Conservation (phyloP, 2,113 vertebrate species). For the Phrynosoma platyrhinos region DNA sequence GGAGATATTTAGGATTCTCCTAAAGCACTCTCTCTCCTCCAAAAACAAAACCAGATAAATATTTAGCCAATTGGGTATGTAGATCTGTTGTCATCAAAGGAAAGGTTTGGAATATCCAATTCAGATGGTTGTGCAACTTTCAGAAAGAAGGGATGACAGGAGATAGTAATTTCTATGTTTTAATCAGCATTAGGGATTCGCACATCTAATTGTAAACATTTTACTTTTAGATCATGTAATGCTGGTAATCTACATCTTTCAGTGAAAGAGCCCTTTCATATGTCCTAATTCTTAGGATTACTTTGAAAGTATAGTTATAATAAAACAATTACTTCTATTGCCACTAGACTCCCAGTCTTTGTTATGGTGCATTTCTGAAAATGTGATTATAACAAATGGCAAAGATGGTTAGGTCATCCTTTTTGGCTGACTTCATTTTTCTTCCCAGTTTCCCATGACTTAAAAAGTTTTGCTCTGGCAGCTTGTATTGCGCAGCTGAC, state of each 20-base stretch:
- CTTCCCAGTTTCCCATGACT: conserved; percentile 65
- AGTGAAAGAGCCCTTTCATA: neutral
- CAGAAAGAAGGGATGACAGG: neutral
- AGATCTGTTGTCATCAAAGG: neutral
- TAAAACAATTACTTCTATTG: conserved; percentile 43
- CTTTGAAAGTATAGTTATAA: conserved; percentile 38
- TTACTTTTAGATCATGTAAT: neutral
- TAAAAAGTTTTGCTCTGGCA: conserved; percentile 62
- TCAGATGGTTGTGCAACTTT: neutral
- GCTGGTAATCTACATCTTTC: neutral
- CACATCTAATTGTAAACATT: neutral
- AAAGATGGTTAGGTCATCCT: conserved; percentile 20
- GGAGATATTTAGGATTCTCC: neutral
- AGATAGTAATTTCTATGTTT: neutral
- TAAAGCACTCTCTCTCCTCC: neutral
- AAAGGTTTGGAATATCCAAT: neutral
- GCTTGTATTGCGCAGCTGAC: conserved; percentile 75
- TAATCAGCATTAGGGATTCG: neutral
- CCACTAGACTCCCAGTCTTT: conserved; percentile 20
- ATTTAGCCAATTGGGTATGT: neutral
- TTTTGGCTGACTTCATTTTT: conserved; percentile 26
- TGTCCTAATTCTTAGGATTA: conserved; percentile 38
- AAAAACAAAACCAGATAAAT: neutral
- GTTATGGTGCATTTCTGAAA: neutral
- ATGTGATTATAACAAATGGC: conserved; percentile 10